Evolutionary conservation across 2,797 vertebrate genomes (phyloP).

Genomic region (Darevskia nairensis): DNA sequence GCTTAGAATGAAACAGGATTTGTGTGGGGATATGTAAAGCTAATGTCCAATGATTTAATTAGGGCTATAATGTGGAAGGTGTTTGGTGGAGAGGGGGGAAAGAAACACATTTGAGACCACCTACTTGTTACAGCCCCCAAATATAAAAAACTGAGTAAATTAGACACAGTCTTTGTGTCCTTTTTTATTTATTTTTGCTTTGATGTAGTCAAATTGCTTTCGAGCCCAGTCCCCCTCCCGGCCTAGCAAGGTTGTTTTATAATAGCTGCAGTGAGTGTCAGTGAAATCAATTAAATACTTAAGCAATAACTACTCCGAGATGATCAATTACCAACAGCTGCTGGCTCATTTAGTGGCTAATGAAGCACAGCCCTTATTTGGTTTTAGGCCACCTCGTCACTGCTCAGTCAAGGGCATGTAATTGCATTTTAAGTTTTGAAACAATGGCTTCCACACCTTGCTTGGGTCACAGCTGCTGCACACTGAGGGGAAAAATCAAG

Average conservation of each 20-base stretch:
- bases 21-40: not conserved
- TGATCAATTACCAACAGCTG: not conserved
- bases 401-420: not conserved
- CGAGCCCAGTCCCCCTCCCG: not conserved
- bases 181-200: conserved; percentile 1
- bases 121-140: fast-evolving
- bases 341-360: not conserved
- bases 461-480: not conserved
- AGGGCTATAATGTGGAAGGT: not conserved
- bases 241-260: not conserved
- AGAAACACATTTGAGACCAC: not conserved
- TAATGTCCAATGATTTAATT: not conserved
- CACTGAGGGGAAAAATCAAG: fast-evolving
- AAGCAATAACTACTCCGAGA: conserved; percentile 1
- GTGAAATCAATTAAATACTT: conserved; percentile 16
- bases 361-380: not conserved
- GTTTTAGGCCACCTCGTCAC: not conserved
- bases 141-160: not conserved
- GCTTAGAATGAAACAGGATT: not conserved
- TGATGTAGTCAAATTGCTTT: not conserved
- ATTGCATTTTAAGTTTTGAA: not conserved
- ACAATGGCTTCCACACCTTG: not conserved
- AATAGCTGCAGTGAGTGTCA: not conserved
- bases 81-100: not conserved
- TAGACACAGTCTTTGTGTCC: not conserved